These are phyloP conservation scores for Balaeniceps rex DNA, from an alignment of 2,113 vertebrate genomes.

Conservation along the genomic window DNA sequence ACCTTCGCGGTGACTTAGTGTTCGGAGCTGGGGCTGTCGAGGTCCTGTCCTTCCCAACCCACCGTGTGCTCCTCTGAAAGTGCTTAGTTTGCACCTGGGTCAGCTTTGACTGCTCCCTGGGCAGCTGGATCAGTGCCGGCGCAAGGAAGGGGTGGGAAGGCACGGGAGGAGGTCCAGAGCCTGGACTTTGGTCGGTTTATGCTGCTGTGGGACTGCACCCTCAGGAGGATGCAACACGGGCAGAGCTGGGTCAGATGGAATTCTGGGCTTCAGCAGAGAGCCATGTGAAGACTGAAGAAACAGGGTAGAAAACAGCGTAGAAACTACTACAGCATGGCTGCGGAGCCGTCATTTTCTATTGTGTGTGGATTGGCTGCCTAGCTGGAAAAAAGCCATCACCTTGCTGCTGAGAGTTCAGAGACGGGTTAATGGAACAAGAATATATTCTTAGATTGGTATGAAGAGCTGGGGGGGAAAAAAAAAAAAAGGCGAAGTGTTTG, in stretches of 20 bases:
- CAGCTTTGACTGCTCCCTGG: neutral
- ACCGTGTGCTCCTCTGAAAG: neutral
- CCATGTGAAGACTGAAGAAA: neutral
- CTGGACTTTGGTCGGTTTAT: neutral
- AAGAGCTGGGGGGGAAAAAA: neutral
- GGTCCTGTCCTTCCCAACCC: neutral
- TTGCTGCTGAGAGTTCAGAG: neutral
- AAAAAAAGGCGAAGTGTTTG: neutral
- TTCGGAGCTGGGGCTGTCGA: neutral
- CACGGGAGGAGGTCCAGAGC: neutral
- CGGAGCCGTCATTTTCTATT: neutral
- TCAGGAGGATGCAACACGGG: neutral
- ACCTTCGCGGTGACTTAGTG: rapidly evolving
- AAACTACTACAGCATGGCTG: neutral
- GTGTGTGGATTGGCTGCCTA: conserved; percentile 1
- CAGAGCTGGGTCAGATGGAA: neutral
- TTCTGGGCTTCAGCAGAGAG: neutral
- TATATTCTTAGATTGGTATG: neutral
- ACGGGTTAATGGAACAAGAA: neutral
- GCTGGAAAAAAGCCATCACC: conserved; percentile 31
- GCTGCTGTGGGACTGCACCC: neutral
- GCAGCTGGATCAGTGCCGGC: rapidly evolving
- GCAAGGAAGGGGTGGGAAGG: neutral
- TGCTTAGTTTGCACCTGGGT: neutral
- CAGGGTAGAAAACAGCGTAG: neutral